These are phyloP conservation scores for Aphelinus atriplicis DNA, from an alignment of 1,140 invertebrate genomes.

Conservation along the genomic window DNA sequence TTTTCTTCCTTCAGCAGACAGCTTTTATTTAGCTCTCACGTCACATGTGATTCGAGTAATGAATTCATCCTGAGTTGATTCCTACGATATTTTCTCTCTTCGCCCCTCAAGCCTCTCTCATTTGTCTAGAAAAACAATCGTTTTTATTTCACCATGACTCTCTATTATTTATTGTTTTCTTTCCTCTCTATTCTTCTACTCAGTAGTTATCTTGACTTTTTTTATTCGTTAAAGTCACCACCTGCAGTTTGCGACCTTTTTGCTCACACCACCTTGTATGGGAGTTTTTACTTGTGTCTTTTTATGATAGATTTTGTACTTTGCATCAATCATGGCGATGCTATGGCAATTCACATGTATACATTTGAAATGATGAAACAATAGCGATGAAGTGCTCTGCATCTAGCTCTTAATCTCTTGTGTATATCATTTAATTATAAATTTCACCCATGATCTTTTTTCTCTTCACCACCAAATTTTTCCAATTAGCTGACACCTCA, in stretches of 20 bases:
- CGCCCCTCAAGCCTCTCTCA: neutral
- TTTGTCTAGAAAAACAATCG: neutral
- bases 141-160: no score
- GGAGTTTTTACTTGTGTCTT: constrained; percentile 18
- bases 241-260: constrained; percentile 20
- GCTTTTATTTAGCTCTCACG: constrained; percentile 31
- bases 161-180: constrained; percentile 22
- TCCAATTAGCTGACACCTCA: constrained; percentile 11
- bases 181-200: constrained; percentile 31
- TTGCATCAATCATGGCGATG: constrained; percentile 48
- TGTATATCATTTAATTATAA: constrained; percentile 39
- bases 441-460: neutral
- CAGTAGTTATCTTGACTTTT: constrained; percentile 35
- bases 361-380: neutral
- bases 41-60: constrained; percentile 5
- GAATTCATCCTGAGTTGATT: constrained; percentile 13
- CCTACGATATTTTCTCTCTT: neutral
- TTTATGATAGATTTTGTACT: constrained; percentile 33
- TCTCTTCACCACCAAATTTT: constrained; percentile 10
- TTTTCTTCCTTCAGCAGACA: constrained; percentile 8
- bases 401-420: constrained; percentile 42
- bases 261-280: constrained; percentile 15
- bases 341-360: constrained; percentile 42
- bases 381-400: constrained; percentile 52
- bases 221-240: constrained; percentile 33